These are phyloP conservation scores for Ophiodon elongatus DNA, from an alignment of 2,113 vertebrate species.

Conservation along the genomic window DNA sequence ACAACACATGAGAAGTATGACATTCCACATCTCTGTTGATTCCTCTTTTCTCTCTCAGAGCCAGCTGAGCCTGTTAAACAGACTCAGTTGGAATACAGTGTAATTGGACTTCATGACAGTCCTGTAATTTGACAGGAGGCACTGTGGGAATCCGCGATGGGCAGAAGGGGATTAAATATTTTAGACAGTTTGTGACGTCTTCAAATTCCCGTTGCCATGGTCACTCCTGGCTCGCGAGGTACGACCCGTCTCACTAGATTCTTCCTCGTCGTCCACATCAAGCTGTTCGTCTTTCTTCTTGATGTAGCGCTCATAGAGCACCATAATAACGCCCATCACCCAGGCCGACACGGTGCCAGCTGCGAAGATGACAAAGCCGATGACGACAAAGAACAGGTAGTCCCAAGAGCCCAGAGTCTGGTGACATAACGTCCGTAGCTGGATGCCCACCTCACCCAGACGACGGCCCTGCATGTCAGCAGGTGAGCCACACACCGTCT, in stretches of 20 bases:
- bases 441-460: constrained; percentile 83
- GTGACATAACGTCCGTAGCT: constrained; percentile 89
- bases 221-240: constrained; percentile 43
- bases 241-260: constrained; percentile 22
- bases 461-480: constrained; percentile 75
- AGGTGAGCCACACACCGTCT: constrained; percentile 81
- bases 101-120: constrained; percentile 46
- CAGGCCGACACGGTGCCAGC: constrained; percentile 89
- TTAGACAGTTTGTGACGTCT: constrained; percentile 69
- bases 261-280: constrained; percentile 73
- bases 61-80: constrained; percentile 22
- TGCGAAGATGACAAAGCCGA: constrained; percentile 92
- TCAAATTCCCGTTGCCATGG: constrained; percentile 71
- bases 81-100: constrained; percentile 26
- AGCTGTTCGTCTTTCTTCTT: constrained; percentile 82
- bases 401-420: constrained; percentile 87
- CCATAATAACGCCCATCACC: constrained; percentile 88
- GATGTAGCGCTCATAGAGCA: constrained; percentile 84
- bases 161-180: constrained; percentile 2
- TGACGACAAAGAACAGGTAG: constrained; percentile 90
- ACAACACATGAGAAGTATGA: constrained; percentile 37
- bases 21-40: constrained; percentile 33
- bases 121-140: constrained; percentile 67
- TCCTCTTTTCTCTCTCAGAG: constrained; percentile 19
- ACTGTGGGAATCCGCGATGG: constrained; percentile 63